Evolutionary conservation across 2,113 vertebrate genomes (phyloP).

Genomic region (Aleadryas rufinucha): DNA sequence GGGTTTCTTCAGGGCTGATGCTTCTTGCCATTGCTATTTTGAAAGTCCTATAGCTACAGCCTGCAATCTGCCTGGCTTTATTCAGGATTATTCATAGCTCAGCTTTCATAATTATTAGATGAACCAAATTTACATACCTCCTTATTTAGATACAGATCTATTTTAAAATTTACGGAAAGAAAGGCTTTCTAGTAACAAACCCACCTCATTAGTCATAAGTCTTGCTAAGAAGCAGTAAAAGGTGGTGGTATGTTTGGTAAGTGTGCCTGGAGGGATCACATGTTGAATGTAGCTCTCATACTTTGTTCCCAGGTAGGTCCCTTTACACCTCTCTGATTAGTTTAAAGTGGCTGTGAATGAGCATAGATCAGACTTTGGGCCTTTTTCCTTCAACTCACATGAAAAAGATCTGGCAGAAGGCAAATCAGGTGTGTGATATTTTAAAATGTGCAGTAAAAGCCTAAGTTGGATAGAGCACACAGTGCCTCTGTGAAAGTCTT

Average conservation of each 20-base stretch:
- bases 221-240: not conserved
- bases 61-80: not conserved
- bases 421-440: not conserved
- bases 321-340: not conserved
- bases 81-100: not conserved
- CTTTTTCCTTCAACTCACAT: not conserved
- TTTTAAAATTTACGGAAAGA: not conserved
- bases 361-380: not conserved
- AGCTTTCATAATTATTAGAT: not conserved
- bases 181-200: not conserved
- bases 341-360: not conserved
- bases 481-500: not conserved
- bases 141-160: not conserved
- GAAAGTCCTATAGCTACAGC: not conserved
- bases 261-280: not conserved
- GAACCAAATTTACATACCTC: not conserved
- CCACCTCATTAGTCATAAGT: not conserved
- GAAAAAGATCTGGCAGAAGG: not conserved
- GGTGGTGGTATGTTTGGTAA: not conserved
- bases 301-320: not conserved
- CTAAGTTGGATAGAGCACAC: not conserved
- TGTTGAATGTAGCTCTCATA: not conserved
- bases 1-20: not conserved
- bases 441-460: not conserved
- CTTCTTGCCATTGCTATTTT: not conserved